Base-by-base conservation (phyloP, 2,113 vertebrate species). In the Synodontis membranacea region DNA sequence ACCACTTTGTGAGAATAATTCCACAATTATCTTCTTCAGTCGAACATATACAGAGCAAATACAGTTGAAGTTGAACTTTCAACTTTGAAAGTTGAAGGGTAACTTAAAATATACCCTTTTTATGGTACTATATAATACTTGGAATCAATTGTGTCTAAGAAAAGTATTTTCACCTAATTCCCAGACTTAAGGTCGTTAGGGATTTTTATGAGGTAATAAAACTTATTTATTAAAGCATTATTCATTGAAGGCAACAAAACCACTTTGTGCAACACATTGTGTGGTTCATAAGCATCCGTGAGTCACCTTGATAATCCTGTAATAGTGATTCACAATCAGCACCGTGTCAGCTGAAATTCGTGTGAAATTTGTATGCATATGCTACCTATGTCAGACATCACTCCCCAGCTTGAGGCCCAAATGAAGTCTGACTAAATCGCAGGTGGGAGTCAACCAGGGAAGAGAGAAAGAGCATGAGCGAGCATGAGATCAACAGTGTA, bases 1-100 rank as follows among this genome's bases (percentile, higher is more conserved):
- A 96, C 81, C 97, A 99, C 89, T 94, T 95, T 52, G 98, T 99
- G 95, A 96, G 97, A 11, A 58, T 60, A 37, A 78, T 37, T 62
- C 25, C 58, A 62, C 1, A 37, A 37, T 76, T 5, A 6, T 62
- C 31, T 42, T 56, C 17, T 58, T 48, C n/a, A 17, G 4, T 52
- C 9, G n/a, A 48, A 48, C 44, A 48, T 48, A 7, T n/a, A 76
- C 25, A 79, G 1, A 48, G 1, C 17, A 50, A 50, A 52, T 52
- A 34, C 28, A 78, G 70, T 75, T 46, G 10, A 28, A 78, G 70
- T 75, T 46, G 10, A 28, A 72, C 23, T 10, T 75, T 44, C 21
- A n/a, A n/a, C n/a, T n/a, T n/a, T n/a, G n/a, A n/a, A n/a, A n/a
- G n/a, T n/a, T n/a, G n/a, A n/a, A n/a, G n/a, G n/a, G n/a, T n/a